These are phyloP conservation scores for Cephus spinipes DNA, from an alignment of 2,888 invertebrate genomes.

Conservation along the genomic window DNA sequence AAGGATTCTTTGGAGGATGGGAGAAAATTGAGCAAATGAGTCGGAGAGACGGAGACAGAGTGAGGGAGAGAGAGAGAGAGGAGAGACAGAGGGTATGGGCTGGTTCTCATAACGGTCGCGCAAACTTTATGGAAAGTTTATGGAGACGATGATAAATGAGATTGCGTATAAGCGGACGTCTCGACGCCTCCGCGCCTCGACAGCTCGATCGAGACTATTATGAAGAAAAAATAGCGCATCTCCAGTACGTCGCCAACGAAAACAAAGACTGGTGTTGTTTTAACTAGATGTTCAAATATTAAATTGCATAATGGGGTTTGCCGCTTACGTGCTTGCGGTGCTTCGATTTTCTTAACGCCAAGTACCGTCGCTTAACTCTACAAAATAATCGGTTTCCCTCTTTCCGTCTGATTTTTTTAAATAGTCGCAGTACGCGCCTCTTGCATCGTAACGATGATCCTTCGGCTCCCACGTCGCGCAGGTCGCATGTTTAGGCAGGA, in stretches of 20 bases:
- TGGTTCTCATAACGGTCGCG: conserved; percentile 7
- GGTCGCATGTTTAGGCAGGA: not conserved
- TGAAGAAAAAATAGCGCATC: not conserved
- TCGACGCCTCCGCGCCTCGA: not conserved
- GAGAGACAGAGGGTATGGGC: not conserved
- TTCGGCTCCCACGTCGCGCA: not conserved
- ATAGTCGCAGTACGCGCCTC: not conserved
- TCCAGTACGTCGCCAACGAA: not conserved
- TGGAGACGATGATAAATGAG: conserved; percentile 24
- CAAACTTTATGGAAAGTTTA: conserved; percentile 24
- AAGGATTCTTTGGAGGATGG: conserved; percentile 9
- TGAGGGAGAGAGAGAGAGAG: not conserved
- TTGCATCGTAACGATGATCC: not conserved
- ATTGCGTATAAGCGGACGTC: not conserved
- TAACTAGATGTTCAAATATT: conserved; percentile 28
- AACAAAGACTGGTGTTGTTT: not conserved
- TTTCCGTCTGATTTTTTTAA: not conserved
- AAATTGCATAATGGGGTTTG: conserved; percentile 27
- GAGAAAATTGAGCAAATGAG: not conserved
- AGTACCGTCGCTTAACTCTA: not conserved
- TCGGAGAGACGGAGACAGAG: no score
- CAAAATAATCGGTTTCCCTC: not conserved
- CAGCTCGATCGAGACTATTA: not conserved
- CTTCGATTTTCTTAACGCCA: not conserved
- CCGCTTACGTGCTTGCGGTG: not conserved